Base-by-base conservation (phyloP, 2,888 invertebrate genomes). In the Myathropa florea region DNA sequence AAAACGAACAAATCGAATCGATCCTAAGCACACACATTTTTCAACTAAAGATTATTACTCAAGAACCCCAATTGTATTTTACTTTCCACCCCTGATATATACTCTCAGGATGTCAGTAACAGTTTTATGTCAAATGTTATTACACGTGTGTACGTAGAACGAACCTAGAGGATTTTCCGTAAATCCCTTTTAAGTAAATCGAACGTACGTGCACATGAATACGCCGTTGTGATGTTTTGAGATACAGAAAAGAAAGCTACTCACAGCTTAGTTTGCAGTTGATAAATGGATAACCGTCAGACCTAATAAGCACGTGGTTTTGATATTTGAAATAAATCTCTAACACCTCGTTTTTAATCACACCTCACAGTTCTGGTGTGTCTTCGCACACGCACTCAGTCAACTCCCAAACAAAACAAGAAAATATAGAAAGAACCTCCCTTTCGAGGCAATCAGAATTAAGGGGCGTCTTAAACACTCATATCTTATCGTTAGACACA, bases 381-480 rank as follows among this genome's bases (percentile, higher is more conserved):
- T 33, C 18, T 7, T 7, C 9, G 9, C 18, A 7, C 46, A 46
- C 46, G 6, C 46, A 18, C 46, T 18, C 46, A n/a, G 1, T 6
- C 2, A 2, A 46, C 46, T 18, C 46, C 1, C 46, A 46, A 46
- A 7, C 18, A 18, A 46, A 46, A 18, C 7, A 46, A 18, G 3
- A 18, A 46, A 46, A 46, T 4, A 18, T 18, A 18, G 39, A 39
- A 2, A n/a, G 18, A 46, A 46, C 46, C 46, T 46, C 46, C 46
- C 18, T 46, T 46, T 46, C 46, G 18, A 18, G 46, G 18, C 46
- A 7, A 18, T 18, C 46, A 63, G 63, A 65, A 61, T 79, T 70
- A 68, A 28, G 83, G 83, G 84, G 84, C 84, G 84, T 84, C 28
- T 26, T 33, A 53, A 70, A 28, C 30, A 33, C 39, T 64, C 36